Conservation (phyloP, 2,113 vertebrate species). For the Passerina amoena region DNA sequence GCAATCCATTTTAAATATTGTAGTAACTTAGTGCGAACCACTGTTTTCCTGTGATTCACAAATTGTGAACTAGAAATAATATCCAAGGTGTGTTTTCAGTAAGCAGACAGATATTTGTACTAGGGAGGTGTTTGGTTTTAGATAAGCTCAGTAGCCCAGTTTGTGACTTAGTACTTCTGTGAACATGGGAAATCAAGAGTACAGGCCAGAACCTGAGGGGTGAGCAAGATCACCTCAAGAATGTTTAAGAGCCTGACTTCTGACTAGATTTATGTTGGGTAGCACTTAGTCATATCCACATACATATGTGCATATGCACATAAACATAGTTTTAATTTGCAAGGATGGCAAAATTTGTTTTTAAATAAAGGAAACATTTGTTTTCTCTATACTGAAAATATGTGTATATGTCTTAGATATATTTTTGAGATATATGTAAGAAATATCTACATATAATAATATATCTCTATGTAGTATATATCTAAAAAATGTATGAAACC, state of each 20-base stretch:
- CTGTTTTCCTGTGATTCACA: background rate
- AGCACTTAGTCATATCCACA: background rate
- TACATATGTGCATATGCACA: background rate
- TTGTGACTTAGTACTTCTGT: background rate
- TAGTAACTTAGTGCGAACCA: background rate
- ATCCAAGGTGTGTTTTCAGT: fast-evolving
- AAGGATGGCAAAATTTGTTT: background rate
- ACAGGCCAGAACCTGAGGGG: background rate
- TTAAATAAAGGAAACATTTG: background rate
- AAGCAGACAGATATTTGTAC: background rate
- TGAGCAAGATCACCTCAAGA: background rate
- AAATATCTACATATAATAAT: background rate
- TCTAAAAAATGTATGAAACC: background rate
- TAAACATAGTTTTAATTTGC: background rate
- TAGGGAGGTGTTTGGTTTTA: background rate
- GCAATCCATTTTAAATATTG: background rate
- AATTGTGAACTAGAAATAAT: background rate
- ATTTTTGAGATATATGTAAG: background rate
- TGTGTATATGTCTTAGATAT: background rate
- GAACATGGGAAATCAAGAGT: background rate
- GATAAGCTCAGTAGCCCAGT: background rate
- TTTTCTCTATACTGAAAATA: background rate
- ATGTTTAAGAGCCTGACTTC: background rate
- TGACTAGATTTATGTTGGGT: background rate
- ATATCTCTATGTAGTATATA: too few relatives aligned